Conservation (phyloP, 2,888 invertebrate genomes). For the Pollenia angustigena region DNA sequence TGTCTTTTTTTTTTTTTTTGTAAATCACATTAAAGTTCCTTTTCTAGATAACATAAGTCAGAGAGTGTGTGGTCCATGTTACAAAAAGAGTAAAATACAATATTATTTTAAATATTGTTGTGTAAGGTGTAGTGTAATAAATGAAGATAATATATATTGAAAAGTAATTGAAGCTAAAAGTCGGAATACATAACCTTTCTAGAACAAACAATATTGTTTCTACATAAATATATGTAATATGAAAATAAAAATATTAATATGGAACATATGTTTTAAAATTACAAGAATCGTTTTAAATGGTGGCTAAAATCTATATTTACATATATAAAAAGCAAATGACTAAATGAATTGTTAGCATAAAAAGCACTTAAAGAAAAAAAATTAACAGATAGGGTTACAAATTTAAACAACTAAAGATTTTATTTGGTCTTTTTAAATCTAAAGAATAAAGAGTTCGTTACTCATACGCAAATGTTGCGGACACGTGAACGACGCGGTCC, state of each 20-base stretch:
- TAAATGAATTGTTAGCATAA: too few species aligned
- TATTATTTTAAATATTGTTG: constrained; percentile 16
- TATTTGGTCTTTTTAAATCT: too few species aligned
- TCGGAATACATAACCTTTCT: constrained; percentile 13
- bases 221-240: constrained; percentile 3
- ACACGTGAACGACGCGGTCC: too few species aligned
- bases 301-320: not conserved
- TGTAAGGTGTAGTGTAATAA: constrained; percentile 17
- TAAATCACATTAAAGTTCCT: constrained; percentile 25
- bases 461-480: too few species aligned
- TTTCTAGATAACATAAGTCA: not conserved
- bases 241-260: not conserved
- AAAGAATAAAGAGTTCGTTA: too few species aligned
- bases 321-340: not conserved
- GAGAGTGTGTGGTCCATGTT: constrained; percentile 8
- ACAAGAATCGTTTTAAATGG: too few species aligned
- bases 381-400: too few species aligned
- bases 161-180: constrained; percentile 14
- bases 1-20: constrained; percentile 6
- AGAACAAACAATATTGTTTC: not conserved
- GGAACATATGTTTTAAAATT: not conserved
- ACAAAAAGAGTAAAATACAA: not conserved
- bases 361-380: too few species aligned
- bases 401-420: too few species aligned
- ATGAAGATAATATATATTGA: not conserved